phyloP scores from a whole-genome alignment of 2,113 vertebrate species.

The Axis porcinus region DNA sequence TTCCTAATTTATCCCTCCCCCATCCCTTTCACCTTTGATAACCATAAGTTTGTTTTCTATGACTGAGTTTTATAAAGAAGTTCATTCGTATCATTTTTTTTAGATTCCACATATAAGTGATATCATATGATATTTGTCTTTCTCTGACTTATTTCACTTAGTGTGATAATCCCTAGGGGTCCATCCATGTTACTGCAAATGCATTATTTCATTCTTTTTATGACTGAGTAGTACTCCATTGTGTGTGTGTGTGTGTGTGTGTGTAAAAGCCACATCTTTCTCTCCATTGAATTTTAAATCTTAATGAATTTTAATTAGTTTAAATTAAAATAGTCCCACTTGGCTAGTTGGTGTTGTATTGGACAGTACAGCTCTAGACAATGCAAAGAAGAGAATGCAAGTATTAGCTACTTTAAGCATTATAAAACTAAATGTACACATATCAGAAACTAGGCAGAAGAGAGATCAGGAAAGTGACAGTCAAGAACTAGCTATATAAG shows the following conservation, averaged over 20 bases:
- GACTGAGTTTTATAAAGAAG: not conserved
- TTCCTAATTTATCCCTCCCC: not conserved
- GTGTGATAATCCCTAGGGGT: not conserved
- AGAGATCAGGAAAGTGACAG: not conserved
- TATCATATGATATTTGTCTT: not conserved
- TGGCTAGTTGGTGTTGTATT: not conserved
- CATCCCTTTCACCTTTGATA: not conserved
- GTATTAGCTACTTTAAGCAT: not conserved
- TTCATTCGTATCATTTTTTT: not conserved
- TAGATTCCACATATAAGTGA: not conserved
- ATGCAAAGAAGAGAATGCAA: not conserved
- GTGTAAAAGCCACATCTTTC: not conserved
- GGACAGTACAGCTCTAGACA: not conserved
- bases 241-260: not conserved
- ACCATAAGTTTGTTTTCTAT: not conserved
- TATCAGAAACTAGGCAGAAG: not conserved
- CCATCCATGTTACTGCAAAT: not conserved
- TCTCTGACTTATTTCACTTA: not conserved
- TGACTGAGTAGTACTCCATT: not conserved
- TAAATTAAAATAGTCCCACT: not conserved
- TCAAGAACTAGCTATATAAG: not conserved
- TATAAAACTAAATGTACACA: not conserved
- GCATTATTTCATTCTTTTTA: not conserved
- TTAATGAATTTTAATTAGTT: not conserved
- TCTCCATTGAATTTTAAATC: not conserved